phyloP scores from a whole-genome alignment of 2,888 invertebrate genomes.

The Dione vanillae region DNA sequence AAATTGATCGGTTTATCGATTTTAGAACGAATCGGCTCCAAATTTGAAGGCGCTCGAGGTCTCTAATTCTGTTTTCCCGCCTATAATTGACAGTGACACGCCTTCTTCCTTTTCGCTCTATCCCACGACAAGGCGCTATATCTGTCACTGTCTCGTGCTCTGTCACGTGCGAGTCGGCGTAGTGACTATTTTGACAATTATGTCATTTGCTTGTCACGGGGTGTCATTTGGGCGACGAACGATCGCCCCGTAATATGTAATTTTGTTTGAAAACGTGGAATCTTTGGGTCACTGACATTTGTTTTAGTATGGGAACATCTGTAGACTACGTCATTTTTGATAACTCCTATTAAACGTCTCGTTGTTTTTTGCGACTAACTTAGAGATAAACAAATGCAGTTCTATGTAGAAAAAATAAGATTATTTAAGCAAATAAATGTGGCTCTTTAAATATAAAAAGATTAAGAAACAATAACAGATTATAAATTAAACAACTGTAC shows the following conservation, averaged over 20 bases:
- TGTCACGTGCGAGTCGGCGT: slow-evolving; percentile 82
- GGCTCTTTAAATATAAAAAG: too few species aligned
- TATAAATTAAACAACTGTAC: background rate
- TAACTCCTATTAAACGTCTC: slow-evolving; percentile 10
- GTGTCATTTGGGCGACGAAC: slow-evolving; percentile 82
- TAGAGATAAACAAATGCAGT: background rate
- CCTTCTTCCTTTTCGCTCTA: slow-evolving; percentile 62
- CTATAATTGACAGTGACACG: slow-evolving; percentile 83
- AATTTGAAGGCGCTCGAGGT: slow-evolving; percentile 79
- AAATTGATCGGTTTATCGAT: slow-evolving; percentile 82
- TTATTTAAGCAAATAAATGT: background rate
- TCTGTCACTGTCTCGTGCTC: slow-evolving; percentile 60
- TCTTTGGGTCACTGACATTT: slow-evolving; percentile 75
- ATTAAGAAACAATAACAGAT: too few species aligned
- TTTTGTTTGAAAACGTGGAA: slow-evolving; percentile 79
- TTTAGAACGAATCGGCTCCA: slow-evolving; percentile 81
- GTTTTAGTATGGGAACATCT: slow-evolving; percentile 78
- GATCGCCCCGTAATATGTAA: slow-evolving; percentile 82
- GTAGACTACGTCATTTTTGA: slow-evolving; percentile 44
- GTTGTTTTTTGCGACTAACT: background rate
- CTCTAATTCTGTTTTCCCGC: slow-evolving; percentile 83
- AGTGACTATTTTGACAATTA: slow-evolving; percentile 84
- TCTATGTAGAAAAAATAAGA: background rate
- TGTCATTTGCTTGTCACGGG: slow-evolving; percentile 83
- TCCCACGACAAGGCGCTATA: slow-evolving; percentile 46